Base-by-base conservation (phyloP, 2,797 vertebrate species). In the Acrossocheilus wenchowensis region DNA sequence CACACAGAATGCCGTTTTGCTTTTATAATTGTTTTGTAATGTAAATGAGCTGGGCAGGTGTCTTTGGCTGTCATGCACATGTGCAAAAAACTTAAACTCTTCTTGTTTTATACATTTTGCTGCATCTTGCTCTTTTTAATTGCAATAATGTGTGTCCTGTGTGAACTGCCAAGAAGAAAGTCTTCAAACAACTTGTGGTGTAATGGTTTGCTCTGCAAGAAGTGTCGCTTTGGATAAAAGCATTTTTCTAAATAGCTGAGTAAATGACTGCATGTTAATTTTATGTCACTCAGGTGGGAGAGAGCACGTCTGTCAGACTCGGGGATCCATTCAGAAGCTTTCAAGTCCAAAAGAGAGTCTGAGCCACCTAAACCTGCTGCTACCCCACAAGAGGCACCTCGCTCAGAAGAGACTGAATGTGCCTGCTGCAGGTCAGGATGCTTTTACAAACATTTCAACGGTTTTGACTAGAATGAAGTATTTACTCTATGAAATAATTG, bases 241-340 rank as follows among this genome's bases (percentile, higher is more conserved):
- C 74, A 73, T 6, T 54, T 23, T 54, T 12, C 19, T 77, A 39
- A 14, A 34, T 11, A 78, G 21, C 19, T 39, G 5, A n/a, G 4
- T 69, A 81, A 54, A 81, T 57, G 23, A 82, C 34, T 82, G 34
- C 68, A 43, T 78, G 6, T 12, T 39, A 82, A 57, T 73, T 1
- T 88, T 39, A 23, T 81, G 43, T 78, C 12, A 9, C n/a, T 39
- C 85, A 99, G 98, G 97, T 69, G 96, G 96, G 0, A 60, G 79
- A 39, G 78, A n/a, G 0, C 83, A 91, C 0, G 89, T 92, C 0
- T 97, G 96, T 60, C 93, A 88, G 80, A 93, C 96, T 57, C 87
- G 2, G 0, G 96, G 97, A 0, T 91, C 94, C 3, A 95, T 96
- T 0, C 95, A 94, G 91, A 94, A 94, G 83, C 95, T 99, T 19